A percentile compares a stretch with the other conserved stretches of the same genome.
phyloP scores from a whole-genome alignment of 2,113 vertebrate genomes.

The Fukomys damarensis region DNA sequence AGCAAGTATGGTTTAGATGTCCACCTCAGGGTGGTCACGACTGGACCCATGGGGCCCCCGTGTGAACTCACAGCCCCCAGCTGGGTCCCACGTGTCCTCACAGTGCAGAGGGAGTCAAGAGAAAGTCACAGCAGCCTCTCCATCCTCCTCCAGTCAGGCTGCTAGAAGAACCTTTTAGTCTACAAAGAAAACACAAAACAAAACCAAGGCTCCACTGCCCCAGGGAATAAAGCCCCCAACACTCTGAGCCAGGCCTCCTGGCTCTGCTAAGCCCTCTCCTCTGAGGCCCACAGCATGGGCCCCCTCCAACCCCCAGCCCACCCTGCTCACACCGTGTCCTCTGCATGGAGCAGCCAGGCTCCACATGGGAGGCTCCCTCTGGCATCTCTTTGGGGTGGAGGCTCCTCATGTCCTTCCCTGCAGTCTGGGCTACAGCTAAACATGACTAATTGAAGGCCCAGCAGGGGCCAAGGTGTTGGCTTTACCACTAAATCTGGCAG shows the following conservation, averaged over 20 bases:
- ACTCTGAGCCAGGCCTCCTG: background rate
- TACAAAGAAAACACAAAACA: background rate
- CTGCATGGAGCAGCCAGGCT: background rate
- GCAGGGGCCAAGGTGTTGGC: accelerated
- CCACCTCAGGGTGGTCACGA: background rate
- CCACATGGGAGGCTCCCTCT: background rate
- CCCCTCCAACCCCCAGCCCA: background rate
- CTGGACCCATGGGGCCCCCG: background rate
- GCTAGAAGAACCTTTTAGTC: background rate
- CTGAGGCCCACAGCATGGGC: background rate
- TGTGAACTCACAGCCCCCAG: background rate
- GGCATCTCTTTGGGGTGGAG: background rate
- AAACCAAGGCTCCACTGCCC: accelerated
- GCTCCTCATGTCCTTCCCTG: accelerated
- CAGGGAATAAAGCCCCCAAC: background rate
- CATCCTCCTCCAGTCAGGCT: background rate
- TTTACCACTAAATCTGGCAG: background rate
- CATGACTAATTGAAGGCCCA: too few species aligned
- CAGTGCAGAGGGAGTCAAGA: background rate
- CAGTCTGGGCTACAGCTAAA: background rate
- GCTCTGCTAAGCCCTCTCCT: background rate
- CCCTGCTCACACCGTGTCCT: background rate
- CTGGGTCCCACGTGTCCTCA: background rate
- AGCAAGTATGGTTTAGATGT: background rate
- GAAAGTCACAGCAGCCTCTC: background rate